Conservation (phyloP, 2,888 invertebrate genomes). For the Dryobota labecula region DNA sequence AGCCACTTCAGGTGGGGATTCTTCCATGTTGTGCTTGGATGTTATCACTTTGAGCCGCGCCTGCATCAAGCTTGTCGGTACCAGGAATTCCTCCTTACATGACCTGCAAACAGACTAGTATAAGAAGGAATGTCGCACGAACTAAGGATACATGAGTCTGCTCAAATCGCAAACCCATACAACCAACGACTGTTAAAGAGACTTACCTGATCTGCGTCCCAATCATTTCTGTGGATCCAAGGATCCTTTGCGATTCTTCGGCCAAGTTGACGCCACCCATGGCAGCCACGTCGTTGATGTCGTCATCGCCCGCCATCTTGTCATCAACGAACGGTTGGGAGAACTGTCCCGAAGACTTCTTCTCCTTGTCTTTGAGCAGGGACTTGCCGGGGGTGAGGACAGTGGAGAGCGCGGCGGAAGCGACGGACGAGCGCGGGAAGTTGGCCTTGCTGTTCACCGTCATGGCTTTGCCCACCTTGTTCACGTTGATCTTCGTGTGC, state of each 20-base stretch:
- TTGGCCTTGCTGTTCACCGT: conserved; percentile 82
- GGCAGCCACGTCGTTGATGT: conserved; percentile 99
- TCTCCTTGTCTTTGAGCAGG: conserved; percentile 94
- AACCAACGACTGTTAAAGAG: background rate
- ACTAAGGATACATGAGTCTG: background rate
- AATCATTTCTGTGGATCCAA: conserved; percentile 97
- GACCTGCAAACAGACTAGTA: conserved; percentile 85
- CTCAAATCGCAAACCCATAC: background rate
- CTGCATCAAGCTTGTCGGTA: conserved; percentile 94
- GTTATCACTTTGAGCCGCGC: conserved; percentile 94
- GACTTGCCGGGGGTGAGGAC: conserved; percentile 90
- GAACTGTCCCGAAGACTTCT: conserved; percentile 88
- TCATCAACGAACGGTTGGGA: conserved; percentile 84
- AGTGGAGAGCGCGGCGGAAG: conserved; percentile 79
- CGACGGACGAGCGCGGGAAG: conserved; percentile 77
- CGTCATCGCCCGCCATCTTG: conserved; percentile 95
- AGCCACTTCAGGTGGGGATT: conserved; percentile 96
- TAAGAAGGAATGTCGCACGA: background rate
- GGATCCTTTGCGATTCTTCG: conserved; percentile 98
- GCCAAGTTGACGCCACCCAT: conserved; percentile 99
- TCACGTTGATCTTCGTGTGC: conserved; percentile 82
- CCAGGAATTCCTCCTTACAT: conserved; percentile 97
- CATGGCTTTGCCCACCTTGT: conserved; percentile 88
- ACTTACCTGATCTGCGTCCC: conserved; percentile 94
- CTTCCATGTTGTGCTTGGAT: conserved; percentile 95